Conservation (phyloP, 1,140 invertebrate species). For the Drosophila nasuta region DNA sequence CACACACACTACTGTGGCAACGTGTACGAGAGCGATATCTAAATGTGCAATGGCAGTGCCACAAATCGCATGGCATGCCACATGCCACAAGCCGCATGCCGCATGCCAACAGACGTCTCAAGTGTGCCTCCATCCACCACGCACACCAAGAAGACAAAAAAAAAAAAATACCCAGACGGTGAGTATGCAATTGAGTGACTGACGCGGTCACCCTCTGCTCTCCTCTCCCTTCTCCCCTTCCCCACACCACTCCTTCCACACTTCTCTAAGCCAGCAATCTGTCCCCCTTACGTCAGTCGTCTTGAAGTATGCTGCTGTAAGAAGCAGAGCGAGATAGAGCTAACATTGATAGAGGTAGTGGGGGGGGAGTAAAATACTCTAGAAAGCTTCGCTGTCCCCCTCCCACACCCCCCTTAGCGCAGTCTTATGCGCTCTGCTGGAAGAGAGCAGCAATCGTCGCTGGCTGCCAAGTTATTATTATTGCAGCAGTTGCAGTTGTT, state of each 20-base stretch:
- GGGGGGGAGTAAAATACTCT: conserved; percentile 15
- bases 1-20: not conserved
- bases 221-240: not conserved
- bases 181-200: conserved; percentile 78
- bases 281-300: conserved; percentile 14
- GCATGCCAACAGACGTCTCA: conserved; percentile 67
- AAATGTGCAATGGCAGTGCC: conserved; percentile 67
- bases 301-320: conserved; percentile 8
- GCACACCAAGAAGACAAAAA: conserved; percentile 23
- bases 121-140: conserved; percentile 51
- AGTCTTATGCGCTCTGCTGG: not conserved
- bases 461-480: conserved; percentile 66
- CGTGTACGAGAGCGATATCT: conserved; percentile 35
- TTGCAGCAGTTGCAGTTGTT: conserved; percentile 65
- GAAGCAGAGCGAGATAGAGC: not conserved
- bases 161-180: conserved; percentile 70
- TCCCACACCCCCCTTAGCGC: no score
- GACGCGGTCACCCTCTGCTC: conserved; percentile 31
- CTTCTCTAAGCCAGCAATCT: conserved; percentile 15
- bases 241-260: not conserved
- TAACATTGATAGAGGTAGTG: not conserved
- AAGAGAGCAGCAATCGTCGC: conserved; percentile 5
- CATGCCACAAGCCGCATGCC: conserved; percentile 40
- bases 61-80: conserved; percentile 68
- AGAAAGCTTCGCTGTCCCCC: conserved; percentile 16